Conservation (phyloP, 1,140 invertebrate species). For the Hermetia illucens region DNA sequence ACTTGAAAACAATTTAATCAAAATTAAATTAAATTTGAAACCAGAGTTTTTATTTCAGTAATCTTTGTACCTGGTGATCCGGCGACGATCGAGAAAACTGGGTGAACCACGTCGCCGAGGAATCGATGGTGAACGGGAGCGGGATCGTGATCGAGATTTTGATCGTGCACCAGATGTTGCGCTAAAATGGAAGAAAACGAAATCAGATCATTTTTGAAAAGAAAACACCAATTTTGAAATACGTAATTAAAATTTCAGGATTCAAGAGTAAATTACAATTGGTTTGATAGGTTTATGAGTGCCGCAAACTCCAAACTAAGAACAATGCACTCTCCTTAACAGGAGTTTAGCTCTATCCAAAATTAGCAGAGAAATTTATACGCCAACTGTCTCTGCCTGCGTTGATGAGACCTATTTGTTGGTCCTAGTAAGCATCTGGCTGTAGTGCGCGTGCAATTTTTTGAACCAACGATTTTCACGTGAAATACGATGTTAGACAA, state of each 20-base stretch:
- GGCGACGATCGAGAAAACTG: conserved; percentile 73
- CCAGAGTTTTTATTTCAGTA: conserved; percentile 11
- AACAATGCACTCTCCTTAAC: no score
- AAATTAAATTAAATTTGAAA: neutral
- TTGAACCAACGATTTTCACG: no score
- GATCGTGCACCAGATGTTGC: neutral
- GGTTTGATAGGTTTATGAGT: no score
- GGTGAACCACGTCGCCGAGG: conserved; percentile 76
- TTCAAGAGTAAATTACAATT: neutral
- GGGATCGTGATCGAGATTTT: conserved; percentile 22
- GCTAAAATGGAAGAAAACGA: neutral
- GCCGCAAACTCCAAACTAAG: no score
- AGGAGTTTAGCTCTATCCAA: no score
- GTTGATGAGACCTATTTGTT: no score
- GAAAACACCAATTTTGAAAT: neutral
- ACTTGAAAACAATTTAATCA: conserved; percentile 5
- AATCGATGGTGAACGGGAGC: conserved; percentile 71
- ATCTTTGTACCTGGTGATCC: conserved; percentile 92
- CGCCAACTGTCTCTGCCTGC: no score
- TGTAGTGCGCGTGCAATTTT: no score
- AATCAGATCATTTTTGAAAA: neutral
- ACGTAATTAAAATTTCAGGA: neutral
- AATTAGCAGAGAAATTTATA: no score
- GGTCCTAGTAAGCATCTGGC: no score
- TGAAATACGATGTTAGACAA: no score